Conservation (phyloP, 2,113 vertebrate species). For the Edolisoma coerulescens region DNA sequence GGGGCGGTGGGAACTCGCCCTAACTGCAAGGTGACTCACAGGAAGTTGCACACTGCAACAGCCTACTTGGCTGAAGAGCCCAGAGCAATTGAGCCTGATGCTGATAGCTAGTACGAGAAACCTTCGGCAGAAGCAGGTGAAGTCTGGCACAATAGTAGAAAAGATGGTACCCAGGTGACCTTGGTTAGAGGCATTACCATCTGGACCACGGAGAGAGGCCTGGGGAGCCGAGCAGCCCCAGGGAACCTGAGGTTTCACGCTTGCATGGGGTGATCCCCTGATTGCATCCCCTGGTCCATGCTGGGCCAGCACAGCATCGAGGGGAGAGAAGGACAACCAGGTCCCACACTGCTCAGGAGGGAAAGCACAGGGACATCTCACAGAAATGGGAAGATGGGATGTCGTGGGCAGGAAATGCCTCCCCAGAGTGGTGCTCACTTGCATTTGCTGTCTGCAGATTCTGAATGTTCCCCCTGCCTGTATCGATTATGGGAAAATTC, state of each 20-base stretch:
- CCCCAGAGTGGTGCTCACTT: background rate
- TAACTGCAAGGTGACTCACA: too few relatives aligned
- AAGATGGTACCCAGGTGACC: background rate
- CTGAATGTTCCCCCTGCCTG: background rate
- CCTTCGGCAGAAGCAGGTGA: background rate
- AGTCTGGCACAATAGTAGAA: background rate
- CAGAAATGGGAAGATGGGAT: fast-evolving
- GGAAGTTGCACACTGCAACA: too few relatives aligned
- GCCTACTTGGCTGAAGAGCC: background rate
- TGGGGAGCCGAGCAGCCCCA: background rate
- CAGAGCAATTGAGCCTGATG: background rate
- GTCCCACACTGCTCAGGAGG: background rate
- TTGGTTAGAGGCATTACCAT: background rate
- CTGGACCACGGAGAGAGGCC: fast-evolving
- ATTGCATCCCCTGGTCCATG: fast-evolving
- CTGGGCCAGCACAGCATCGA: fast-evolving
- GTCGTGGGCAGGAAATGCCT: background rate
- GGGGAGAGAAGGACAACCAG: background rate
- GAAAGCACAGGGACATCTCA: background rate
- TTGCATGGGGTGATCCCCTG: background rate
- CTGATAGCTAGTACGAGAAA: background rate
- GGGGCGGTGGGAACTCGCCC: too few relatives aligned
- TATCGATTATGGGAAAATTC: background rate
- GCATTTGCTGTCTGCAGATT: background rate
- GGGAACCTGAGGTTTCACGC: background rate